Evolutionary conservation across 2,113 vertebrate species (phyloP).

Genomic region (Amblyornis subalaris): DNA sequence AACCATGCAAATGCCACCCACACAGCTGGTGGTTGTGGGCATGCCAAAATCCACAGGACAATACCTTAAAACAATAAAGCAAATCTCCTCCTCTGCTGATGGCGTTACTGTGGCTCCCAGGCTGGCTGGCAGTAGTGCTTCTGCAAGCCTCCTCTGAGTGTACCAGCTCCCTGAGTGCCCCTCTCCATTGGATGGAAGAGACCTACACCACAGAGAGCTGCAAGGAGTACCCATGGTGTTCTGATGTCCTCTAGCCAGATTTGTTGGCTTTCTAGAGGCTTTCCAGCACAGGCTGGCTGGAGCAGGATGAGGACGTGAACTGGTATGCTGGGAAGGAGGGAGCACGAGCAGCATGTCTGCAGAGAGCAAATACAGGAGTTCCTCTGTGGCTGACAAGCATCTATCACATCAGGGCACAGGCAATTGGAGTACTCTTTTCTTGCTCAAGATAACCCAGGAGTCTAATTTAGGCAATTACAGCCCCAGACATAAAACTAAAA

Average conservation of each 20-base stretch:
- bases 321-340: not conserved
- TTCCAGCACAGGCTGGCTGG: not conserved
- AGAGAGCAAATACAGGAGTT: not conserved
- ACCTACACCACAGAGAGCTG: not conserved
- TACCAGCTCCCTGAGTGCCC: not conserved
- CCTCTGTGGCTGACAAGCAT: not conserved
- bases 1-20: not conserved
- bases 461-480: not conserved
- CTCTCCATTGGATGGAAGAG: not conserved
- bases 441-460: not conserved
- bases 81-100: not conserved
- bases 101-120: not conserved
- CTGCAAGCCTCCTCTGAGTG: not conserved
- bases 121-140: not conserved
- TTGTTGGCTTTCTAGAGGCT: not conserved
- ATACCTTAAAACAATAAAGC: not conserved
- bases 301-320: not conserved
- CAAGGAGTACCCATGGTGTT: not conserved
- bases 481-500: not conserved
- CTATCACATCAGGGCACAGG: not conserved
- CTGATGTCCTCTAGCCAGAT: not conserved
- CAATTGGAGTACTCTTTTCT: not conserved
- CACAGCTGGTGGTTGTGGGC: not conserved
- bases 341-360: not conserved
- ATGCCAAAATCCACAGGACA: not conserved